Base-by-base conservation (phyloP, 2,113 vertebrate genomes). In the Bagarius yarrelli region DNA sequence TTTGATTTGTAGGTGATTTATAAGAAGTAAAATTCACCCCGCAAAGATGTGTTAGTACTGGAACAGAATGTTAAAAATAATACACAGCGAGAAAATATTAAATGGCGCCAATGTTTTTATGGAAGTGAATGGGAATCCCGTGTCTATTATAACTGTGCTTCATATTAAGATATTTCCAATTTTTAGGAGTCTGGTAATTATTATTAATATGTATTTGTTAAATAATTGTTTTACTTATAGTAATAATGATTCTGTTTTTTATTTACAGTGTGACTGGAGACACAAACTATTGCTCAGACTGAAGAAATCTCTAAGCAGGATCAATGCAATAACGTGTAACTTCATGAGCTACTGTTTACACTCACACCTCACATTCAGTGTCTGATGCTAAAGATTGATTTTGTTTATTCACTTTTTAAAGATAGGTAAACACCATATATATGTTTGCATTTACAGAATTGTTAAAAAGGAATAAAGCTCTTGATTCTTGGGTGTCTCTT, bases 391-490 rank as follows among this genome's bases (percentile, higher is more conserved):
- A 19, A 5, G 8, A 71, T 85, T 74, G 32, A 36, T 78, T 73
- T 73, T 5, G 78, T 81, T 25, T 18, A 83, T 83, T 4, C 67
- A 85, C 82, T 83, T 89, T 50, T 81, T 80, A 89, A 89, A 86
- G 83, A 85, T 76, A 83, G 77, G 55, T 84, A 44, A 84, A n/a
- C 25, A 21, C 76, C 84, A 88, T 86, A 88, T 88, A 90, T 86
- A 73, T 90, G 85, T 89, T 87, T 85, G 88, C 89, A 89, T 89
- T 87, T 85, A 84, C 83, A 44, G 47, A 30, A 88, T 76, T 71
- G 32, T 85, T 18, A 70, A n/a, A 25, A 52, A 14, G 57, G 52
- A 82, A 50, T 77, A 71, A 64, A 71, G 81, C 8, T 67, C 52
- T 71, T 69, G 36, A 73, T 25, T 40, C n/a, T 78, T 40, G 71